Evolutionary conservation across 2,113 vertebrate genomes (phyloP).

Genomic region (Apteryx mantelli): DNA sequence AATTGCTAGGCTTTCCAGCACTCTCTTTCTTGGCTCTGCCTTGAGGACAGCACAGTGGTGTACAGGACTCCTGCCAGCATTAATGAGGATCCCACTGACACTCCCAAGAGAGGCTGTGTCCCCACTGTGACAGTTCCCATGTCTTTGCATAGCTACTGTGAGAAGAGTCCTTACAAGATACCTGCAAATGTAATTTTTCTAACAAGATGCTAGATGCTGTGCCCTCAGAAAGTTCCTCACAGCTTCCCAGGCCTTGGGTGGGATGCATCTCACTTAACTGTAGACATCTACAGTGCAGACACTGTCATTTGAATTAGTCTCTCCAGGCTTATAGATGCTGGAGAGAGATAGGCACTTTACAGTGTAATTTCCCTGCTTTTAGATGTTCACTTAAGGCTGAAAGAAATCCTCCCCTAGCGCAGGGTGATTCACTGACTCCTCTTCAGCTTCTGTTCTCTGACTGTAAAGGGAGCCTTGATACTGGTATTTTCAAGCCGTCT

Average conservation of each 20-base stretch:
- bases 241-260: neutral
- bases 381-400: neutral
- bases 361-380: neutral
- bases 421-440: neutral
- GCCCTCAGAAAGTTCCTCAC: neutral
- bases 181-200: neutral
- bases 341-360: fast-evolving
- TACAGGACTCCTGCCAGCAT: neutral
- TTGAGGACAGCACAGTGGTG: neutral
- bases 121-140: fast-evolving
- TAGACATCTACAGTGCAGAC: neutral
- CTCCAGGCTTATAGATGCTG: neutral
- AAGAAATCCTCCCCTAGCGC: neutral
- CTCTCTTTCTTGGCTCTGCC: neutral
- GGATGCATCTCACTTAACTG: neutral
- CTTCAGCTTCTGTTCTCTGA: neutral
- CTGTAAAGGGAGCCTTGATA: neutral
- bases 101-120: neutral
- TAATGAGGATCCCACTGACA: neutral
- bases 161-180: neutral
- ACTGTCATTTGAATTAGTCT: neutral
- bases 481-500: neutral
- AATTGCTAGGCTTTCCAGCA: neutral
- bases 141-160: neutral
- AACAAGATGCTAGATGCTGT: neutral